Evolutionary conservation across 2,113 vertebrate genomes (phyloP), one percentile per base, ranked within the genome.

Genomic region (Progne subis): DNA sequence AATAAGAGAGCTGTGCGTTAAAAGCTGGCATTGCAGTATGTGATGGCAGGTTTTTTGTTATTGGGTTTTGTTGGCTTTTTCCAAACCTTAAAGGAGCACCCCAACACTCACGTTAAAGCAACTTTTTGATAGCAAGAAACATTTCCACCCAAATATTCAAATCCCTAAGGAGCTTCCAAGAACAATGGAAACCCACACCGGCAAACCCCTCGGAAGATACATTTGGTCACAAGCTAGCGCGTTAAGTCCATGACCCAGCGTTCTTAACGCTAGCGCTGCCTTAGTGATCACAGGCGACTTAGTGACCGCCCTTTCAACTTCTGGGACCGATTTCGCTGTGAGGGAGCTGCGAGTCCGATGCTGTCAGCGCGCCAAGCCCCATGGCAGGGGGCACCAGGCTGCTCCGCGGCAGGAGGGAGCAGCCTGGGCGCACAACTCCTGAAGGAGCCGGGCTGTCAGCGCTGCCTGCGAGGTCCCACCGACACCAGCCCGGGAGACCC

Each of bases 1-100:
- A 67, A 4, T 10, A 41, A 65, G 7, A 29, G 6, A 43, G 13
- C 0, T 28, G 23, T 9, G 18, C 26, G 21, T 46, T 34, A 20
- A 18, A 50, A 83, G 50, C 56, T 56, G 24, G 39, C 23, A 1
- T 6, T 37, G 14, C 39, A 37, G 28, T 2, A 21, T 18, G 18
- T 8, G 49, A 65, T 5, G 26, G 37, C 9, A n/a, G 25, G 14
- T 1, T 6, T 84, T 74, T 24, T 46, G 14, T 28, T 31, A 29
- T 10, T 18, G n/a, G 24, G 39, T 31, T 44, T 57, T 29, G 26
- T 6, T 17, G 16, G 0, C 8, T 31, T 32, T 16, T 32, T 11
- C 37, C 46, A 72, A 64, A 46, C 9, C 37, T 64, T 23, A n/a
- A 79, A 78, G 17, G 18, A 82, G 13, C 5, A 56, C 26, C 52